phyloP scores from a whole-genome alignment of 1,140 invertebrate genomes.

The Uloborus diversus region DNA sequence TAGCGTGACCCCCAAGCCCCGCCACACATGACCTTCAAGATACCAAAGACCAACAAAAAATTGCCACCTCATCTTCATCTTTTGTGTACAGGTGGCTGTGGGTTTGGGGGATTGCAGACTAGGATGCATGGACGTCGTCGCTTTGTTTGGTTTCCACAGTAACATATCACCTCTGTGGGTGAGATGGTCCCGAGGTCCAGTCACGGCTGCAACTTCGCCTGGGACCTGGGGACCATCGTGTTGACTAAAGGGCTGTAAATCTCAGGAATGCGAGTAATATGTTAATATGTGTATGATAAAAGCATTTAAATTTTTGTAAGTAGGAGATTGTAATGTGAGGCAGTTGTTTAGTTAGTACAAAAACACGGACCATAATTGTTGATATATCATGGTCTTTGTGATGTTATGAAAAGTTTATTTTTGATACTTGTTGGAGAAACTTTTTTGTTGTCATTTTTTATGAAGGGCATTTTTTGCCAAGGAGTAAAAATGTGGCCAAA shows the following conservation, averaged over 20 bases:
- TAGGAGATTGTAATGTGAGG: constrained; percentile 47
- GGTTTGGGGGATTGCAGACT: constrained; percentile 50
- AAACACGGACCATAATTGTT: constrained; percentile 64
- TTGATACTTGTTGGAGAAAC: constrained; percentile 69
- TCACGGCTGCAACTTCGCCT: background rate
- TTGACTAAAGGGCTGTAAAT: constrained; percentile 33
- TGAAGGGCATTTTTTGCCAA: constrained; percentile 56
- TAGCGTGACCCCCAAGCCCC: constrained; percentile 48
- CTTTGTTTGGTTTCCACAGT: constrained; percentile 58
- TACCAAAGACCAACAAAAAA: constrained; percentile 49
- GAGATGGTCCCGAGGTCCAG: constrained; percentile 13
- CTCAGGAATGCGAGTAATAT: constrained; percentile 55
- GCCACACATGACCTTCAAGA: constrained; percentile 49
- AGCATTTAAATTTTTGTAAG: constrained; percentile 55
- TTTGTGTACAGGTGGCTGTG: constrained; percentile 30
- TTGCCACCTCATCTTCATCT: constrained; percentile 32
- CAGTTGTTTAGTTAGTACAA: constrained; percentile 65
- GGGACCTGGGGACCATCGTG: constrained; percentile 27
- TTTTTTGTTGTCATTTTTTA: constrained; percentile 65
- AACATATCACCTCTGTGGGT: constrained; percentile 53
- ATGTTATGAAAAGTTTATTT: constrained; percentile 68
- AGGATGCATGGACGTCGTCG: constrained; percentile 49
- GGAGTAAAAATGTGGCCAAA: constrained; percentile 58
- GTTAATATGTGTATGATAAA: constrained; percentile 54
- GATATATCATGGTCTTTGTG: constrained; percentile 66